These are phyloP conservation scores for Rhabdomys dilectus DNA, from an alignment of 2,113 vertebrate species.

Conservation along the genomic window DNA sequence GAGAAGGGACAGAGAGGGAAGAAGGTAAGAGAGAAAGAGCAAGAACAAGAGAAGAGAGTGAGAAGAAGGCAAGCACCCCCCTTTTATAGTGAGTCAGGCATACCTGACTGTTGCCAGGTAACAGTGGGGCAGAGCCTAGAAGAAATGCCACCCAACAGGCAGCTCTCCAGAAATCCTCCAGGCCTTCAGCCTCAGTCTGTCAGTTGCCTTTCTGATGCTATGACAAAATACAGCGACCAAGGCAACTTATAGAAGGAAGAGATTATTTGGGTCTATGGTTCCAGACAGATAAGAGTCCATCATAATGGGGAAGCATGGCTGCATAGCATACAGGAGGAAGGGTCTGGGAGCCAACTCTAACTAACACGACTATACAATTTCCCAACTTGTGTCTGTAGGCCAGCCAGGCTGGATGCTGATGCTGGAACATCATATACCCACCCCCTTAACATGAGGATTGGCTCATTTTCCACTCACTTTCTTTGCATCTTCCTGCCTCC, in stretches of 20 bases:
- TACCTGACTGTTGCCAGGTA: too few species aligned
- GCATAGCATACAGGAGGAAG: neutral
- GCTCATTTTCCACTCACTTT: neutral
- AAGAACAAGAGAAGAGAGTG: too few species aligned
- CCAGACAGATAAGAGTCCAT: neutral
- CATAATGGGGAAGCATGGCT: neutral
- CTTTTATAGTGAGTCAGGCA: too few species aligned
- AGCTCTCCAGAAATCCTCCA: neutral
- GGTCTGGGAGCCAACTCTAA: neutral
- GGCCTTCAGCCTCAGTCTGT: neutral
- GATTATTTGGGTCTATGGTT: neutral
- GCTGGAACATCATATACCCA: neutral
- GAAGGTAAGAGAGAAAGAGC: too few species aligned
- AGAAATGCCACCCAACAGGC: neutral
- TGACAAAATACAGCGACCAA: neutral
- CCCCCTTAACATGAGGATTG: neutral
- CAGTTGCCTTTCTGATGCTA: neutral
- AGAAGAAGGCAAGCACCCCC: too few species aligned
- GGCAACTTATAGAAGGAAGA: neutral
- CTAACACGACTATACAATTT: fast-evolving
- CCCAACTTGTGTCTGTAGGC: neutral
- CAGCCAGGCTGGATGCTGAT: neutral
- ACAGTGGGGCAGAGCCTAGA: too few species aligned
- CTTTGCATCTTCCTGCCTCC: conserved; percentile 32
- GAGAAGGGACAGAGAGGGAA: too few species aligned